Conservation (phyloP, 2,113 vertebrate genomes). For the Platichthys stellatus region DNA sequence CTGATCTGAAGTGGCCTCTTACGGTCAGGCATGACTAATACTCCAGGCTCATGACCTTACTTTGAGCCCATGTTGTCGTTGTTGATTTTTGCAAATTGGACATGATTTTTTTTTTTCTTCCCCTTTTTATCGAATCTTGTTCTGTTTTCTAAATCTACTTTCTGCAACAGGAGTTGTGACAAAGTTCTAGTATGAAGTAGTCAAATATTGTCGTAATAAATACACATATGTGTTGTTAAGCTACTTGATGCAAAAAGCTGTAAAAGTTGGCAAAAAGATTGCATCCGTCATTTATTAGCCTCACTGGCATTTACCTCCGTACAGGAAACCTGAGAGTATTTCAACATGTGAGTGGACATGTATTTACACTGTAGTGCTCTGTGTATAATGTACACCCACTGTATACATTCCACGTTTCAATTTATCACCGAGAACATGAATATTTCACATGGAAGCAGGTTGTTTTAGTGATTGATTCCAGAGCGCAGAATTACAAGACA, state of each 20-base stretch:
- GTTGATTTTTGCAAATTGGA: constrained; percentile 37
- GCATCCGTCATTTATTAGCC: constrained; percentile 30
- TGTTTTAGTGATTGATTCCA: constrained; percentile 70
- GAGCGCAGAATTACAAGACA: constrained; percentile 58
- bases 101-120: not conserved
- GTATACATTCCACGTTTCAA: constrained; percentile 69
- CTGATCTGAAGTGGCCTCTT: constrained; percentile 61
- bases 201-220: not conserved
- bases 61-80: constrained; percentile 18
- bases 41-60: constrained; percentile 28
- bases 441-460: constrained; percentile 61
- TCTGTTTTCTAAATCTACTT: constrained; percentile 1
- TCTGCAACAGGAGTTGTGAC: constrained; percentile 19
- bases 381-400: constrained; percentile 66
- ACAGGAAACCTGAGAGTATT: constrained; percentile 59
- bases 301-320: constrained; percentile 41
- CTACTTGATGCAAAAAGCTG: constrained; percentile 13
- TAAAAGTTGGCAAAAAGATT: constrained; percentile 33
- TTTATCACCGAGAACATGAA: constrained; percentile 59
- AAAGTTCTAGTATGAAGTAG: constrained; percentile 27
- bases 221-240: constrained; percentile 16
- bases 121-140: not conserved
- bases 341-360: constrained; percentile 63
- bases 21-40: constrained; percentile 66
- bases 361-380: constrained; percentile 71